Evolutionary conservation across 2,113 vertebrate genomes (phyloP).

Genomic region (Podilymbus podiceps): DNA sequence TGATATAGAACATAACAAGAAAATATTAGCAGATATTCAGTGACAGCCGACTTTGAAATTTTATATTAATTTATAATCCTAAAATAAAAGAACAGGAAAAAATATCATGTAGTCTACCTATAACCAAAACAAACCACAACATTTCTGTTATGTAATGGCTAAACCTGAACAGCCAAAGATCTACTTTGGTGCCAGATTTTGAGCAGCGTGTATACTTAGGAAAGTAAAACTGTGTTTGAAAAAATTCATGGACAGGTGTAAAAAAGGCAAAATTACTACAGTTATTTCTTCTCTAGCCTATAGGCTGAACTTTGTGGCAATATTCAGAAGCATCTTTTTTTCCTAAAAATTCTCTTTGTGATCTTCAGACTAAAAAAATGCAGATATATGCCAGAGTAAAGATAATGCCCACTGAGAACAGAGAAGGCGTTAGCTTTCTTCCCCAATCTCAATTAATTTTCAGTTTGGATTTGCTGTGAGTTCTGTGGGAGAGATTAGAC

Average conservation of each 20-base stretch:
- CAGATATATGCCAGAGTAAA: not conserved
- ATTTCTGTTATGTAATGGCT: not conserved
- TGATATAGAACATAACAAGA: not conserved
- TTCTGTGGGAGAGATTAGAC: not conserved
- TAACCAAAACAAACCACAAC: not conserved
- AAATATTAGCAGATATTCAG: not conserved
- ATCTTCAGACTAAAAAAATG: not conserved
- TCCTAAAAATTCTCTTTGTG: not conserved
- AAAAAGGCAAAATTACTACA: not conserved
- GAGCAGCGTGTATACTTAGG: not conserved
- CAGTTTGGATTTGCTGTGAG: not conserved
- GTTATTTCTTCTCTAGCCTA: not conserved
- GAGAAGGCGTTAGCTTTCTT: not conserved
- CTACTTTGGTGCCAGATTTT: not conserved
- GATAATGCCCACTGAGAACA: not conserved
- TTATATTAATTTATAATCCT: not conserved
- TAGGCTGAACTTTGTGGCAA: not conserved
- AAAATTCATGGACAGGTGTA: not conserved
- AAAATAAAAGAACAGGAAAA: not conserved
- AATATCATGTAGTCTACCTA: not conserved
- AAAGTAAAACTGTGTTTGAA: not conserved
- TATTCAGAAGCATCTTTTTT: not conserved
- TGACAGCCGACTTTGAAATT: not conserved
- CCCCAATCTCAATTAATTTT: constrained; percentile 2
- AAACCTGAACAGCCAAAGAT: not conserved